These are phyloP conservation scores for Acronicta aceris DNA, from an alignment of 2,888 invertebrate genomes.

Conservation along the genomic window DNA sequence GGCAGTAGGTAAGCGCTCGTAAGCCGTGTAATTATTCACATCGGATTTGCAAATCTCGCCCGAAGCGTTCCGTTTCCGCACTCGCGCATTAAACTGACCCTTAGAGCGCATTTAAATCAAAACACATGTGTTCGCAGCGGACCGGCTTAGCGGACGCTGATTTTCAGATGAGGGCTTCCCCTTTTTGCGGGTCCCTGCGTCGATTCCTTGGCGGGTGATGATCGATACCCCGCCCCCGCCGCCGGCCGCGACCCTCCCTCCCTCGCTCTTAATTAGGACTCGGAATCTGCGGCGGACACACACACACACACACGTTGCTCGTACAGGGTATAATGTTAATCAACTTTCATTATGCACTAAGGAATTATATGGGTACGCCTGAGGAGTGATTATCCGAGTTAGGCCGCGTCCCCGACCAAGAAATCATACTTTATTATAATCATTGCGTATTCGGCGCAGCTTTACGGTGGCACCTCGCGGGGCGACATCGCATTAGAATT, in stretches of 20 bases:
- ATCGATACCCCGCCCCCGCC: constrained; percentile 86
- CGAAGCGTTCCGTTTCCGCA: constrained; percentile 83
- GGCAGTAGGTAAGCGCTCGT: constrained; percentile 88
- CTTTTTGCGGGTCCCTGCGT: constrained; percentile 88
- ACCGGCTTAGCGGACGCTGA: constrained; percentile 86
- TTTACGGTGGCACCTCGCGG: constrained; percentile 80
- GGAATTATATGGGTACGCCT: constrained; percentile 89
- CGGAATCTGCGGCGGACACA: constrained; percentile 95
- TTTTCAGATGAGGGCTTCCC: constrained; percentile 87
- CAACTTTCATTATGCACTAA: constrained; percentile 90
- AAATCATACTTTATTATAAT: constrained; percentile 89
- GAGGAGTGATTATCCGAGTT: constrained; percentile 88
- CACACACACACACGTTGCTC: constrained; percentile 84
- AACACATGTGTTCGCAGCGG: constrained; percentile 88
- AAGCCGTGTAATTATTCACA: constrained; percentile 89
- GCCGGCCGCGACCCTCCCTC: constrained; percentile 84
- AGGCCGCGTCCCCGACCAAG: constrained; percentile 86
- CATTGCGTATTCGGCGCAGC: constrained; percentile 78
- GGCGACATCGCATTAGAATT: constrained; percentile 82
- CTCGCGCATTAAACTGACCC: constrained; percentile 86
- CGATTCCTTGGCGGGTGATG: constrained; percentile 88
- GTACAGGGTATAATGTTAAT: constrained; percentile 85
- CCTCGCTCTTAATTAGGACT: constrained; percentile 95
- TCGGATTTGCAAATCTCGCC: constrained; percentile 88
- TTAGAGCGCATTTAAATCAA: constrained; percentile 86